Conservation (phyloP, 2,797 vertebrate genomes). For the Pipistrellus pygmaeus region DNA sequence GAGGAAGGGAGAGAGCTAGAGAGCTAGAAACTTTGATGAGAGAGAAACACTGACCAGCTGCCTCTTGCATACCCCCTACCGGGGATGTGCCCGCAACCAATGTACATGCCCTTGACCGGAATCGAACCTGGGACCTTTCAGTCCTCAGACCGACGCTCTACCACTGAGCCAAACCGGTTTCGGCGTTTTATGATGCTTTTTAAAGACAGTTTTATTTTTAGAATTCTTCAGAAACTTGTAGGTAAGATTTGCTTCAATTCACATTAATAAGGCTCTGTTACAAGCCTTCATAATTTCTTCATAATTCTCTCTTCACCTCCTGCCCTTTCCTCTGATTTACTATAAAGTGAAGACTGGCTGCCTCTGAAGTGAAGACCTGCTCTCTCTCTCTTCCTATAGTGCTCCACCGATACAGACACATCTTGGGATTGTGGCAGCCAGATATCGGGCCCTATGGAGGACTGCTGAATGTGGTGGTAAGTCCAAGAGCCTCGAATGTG, state of each 20-base stretch:
- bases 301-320: rapidly evolving
- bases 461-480: constrained; percentile 98
- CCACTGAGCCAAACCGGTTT: too few species aligned
- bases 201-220: background rate
- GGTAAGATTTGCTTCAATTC: background rate
- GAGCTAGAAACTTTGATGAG: too few species aligned
- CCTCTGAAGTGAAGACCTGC: background rate
- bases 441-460: constrained; percentile 99
- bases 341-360: background rate
- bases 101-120: too few species aligned
- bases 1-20: too few species aligned
- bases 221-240: background rate
- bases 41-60: too few species aligned
- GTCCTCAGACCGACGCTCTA: too few species aligned
- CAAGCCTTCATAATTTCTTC: background rate
- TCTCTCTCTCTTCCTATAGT: constrained; percentile 86
- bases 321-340: background rate
- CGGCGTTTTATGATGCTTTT: background rate
- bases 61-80: too few species aligned
- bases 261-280: background rate
- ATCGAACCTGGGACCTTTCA: too few species aligned
- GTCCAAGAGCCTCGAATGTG: constrained; percentile 61
- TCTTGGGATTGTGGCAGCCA: constrained; percentile 98
- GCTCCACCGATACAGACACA: constrained; percentile 96
- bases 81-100: too few species aligned